These are phyloP conservation scores for Penaeus monodon DNA, from an alignment of 2,888 invertebrate species.

Conservation along the genomic window DNA sequence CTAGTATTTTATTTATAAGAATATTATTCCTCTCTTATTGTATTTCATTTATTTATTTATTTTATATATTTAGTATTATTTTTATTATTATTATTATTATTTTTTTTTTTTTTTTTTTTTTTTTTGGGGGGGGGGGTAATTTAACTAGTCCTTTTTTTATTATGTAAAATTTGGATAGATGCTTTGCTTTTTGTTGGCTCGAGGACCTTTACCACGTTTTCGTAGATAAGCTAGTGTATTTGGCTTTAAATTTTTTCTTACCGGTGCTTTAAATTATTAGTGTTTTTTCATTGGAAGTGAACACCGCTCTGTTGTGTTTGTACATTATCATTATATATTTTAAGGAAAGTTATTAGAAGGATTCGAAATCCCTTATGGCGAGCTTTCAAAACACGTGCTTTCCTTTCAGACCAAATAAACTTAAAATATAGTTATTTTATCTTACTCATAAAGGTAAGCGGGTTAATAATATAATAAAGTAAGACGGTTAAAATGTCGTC, in stretches of 20 bases:
- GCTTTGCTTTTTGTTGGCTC: conserved; percentile 72
- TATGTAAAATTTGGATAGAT: conserved; percentile 68
- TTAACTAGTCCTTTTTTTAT: conserved; percentile 74
- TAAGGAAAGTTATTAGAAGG: conserved; percentile 74
- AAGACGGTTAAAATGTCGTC: conserved; percentile 77
- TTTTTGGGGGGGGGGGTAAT: conserved; percentile 65
- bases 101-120: too few relatives aligned
- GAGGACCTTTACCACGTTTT: conserved; percentile 75
- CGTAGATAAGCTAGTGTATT: conserved; percentile 79
- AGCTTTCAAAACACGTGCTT: conserved; percentile 81
- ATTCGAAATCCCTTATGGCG: conserved; percentile 75
- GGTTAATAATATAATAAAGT: conserved; percentile 76
- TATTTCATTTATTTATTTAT: too few relatives aligned
- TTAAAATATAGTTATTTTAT: conserved; percentile 69
- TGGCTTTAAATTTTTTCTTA: conserved; percentile 78
- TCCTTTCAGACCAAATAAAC: conserved; percentile 77
- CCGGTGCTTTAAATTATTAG: conserved; percentile 75
- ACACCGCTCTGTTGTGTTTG: conserved; percentile 66
- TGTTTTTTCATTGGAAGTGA: conserved; percentile 75
- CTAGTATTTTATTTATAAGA: conserved; percentile 76
- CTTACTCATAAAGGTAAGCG: conserved; percentile 74
- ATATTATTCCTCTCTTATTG: too few relatives aligned
- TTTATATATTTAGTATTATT: too few relatives aligned
- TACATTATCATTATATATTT: conserved; percentile 66
- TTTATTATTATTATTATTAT: too few relatives aligned